A percentile compares a stretch with the other conserved stretches of the same genome.
phyloP scores from a whole-genome alignment of 2,888 invertebrate genomes.

The Cantharis rufa region DNA sequence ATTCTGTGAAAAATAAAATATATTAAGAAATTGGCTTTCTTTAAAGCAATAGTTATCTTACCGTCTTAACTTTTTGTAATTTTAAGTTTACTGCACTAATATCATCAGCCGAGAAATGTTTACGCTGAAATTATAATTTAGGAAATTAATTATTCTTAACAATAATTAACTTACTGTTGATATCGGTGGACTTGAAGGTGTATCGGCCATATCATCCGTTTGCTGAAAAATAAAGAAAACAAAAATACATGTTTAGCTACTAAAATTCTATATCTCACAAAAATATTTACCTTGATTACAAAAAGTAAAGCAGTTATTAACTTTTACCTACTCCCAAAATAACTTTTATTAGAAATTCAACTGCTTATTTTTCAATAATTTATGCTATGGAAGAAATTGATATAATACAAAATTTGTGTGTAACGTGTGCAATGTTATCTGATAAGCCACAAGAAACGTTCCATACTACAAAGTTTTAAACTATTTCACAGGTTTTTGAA shows the following conservation, averaged over 20 bases:
- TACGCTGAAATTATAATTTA: not conserved
- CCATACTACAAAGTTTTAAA: not conserved
- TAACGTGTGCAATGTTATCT: not conserved
- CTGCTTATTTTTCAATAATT: not conserved
- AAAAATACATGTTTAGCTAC: not conserved
- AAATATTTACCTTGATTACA: not conserved
- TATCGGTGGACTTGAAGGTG: too few species aligned
- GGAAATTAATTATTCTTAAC: too few species aligned
- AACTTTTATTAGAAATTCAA: not conserved
- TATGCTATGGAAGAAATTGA: not conserved
- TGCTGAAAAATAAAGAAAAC: not conserved
- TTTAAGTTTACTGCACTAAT: rapidly evolving
- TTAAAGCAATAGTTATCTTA: not conserved
- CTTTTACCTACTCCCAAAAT: too few species aligned
- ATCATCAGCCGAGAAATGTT: not conserved
- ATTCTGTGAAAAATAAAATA: not conserved
- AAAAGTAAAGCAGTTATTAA: not conserved
- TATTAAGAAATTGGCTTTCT: not conserved
- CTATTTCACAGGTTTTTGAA: too few species aligned
- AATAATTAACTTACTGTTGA: too few species aligned
- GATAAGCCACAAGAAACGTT: not conserved
- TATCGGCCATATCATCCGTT: not conserved
- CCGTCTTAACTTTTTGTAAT: not conserved
- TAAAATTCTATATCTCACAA: not conserved
- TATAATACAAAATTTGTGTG: not conserved